Conservation (phyloP, 1,140 invertebrate species). For the Drusus annulatus region DNA sequence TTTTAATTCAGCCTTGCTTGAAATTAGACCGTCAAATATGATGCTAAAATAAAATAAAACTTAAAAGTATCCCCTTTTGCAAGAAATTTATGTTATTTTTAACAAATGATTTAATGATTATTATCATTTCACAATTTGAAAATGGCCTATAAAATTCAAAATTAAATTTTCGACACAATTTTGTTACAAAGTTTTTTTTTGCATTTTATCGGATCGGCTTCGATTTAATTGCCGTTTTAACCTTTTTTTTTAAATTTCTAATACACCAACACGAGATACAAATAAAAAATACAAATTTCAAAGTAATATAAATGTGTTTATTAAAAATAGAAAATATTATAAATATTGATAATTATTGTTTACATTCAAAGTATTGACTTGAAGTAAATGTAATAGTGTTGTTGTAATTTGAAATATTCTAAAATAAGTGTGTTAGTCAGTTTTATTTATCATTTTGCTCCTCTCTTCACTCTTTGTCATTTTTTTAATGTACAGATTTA, state of each 20-base stretch:
- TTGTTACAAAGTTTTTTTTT: too few relatives aligned
- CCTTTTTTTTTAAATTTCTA: neutral
- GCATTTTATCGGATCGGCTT: neutral
- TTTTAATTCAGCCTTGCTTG: too few relatives aligned
- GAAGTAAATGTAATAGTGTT: conserved; percentile 18
- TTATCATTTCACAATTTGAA: too few relatives aligned
- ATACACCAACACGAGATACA: conserved; percentile 35
- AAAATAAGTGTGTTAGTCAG: conserved; percentile 9
- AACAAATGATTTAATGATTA: too few relatives aligned
- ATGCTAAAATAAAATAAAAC: too few relatives aligned
- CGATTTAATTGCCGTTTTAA: neutral
- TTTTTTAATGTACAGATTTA: conserved; percentile 12
- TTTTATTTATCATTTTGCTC: neutral
- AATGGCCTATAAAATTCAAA: too few relatives aligned
- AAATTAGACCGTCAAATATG: too few relatives aligned
- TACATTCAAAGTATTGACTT: conserved; percentile 5
- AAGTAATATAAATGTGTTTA: conserved; percentile 32
- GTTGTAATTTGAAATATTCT: conserved; percentile 11
- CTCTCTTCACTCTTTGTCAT: neutral
- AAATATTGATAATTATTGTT: conserved; percentile 5
- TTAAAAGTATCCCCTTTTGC: too few relatives aligned
- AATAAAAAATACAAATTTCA: conserved; percentile 34
- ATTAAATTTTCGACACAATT: too few relatives aligned
- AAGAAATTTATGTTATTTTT: too few relatives aligned
- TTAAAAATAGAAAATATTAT: conserved; percentile 5